phyloP scores from a whole-genome alignment of 1,140 invertebrate genomes.

The Lasioglossum baleicum region DNA sequence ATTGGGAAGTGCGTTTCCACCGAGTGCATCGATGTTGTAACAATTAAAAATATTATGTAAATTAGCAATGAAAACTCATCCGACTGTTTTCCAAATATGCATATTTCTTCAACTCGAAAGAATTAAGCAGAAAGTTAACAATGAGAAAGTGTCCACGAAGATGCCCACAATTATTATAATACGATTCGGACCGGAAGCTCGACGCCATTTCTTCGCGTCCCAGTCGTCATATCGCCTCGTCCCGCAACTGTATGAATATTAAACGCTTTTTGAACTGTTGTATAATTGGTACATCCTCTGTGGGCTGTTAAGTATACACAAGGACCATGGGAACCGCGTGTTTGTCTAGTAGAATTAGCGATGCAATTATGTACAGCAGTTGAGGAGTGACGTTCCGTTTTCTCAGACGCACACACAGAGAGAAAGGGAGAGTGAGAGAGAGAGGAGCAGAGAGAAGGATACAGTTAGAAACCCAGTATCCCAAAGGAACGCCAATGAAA shows the following conservation, averaged over 20 bases:
- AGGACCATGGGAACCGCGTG: slow-evolving; percentile 7
- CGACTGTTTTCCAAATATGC: too few relatives aligned
- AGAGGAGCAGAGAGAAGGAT: too few relatives aligned
- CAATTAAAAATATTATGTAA: too few relatives aligned
- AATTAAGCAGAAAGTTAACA: too few relatives aligned
- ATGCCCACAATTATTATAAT: neutral
- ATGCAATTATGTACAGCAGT: slow-evolving; percentile 36
- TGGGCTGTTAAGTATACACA: slow-evolving; percentile 37
- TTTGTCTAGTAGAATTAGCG: slow-evolving; percentile 42
- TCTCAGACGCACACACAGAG: slow-evolving; percentile 16
- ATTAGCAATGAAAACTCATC: too few relatives aligned
- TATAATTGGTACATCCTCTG: slow-evolving; percentile 37
- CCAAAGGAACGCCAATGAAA: slow-evolving; percentile 26
- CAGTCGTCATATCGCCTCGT: slow-evolving; percentile 1
- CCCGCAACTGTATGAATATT: slow-evolving; percentile 31
- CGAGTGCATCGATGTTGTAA: too few relatives aligned
- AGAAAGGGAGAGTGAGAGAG: too few relatives aligned
- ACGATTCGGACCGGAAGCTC: neutral
- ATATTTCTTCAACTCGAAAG: too few relatives aligned
- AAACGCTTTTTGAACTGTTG: slow-evolving; percentile 42
- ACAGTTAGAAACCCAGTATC: neutral
- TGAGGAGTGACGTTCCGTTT: slow-evolving; percentile 29
- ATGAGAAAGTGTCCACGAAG: too few relatives aligned
- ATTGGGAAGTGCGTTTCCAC: too few relatives aligned
- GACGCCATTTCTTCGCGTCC: neutral